These are phyloP conservation scores for Stegostoma tigrinum DNA, from an alignment of 2,113 vertebrate genomes.

Conservation along the genomic window DNA sequence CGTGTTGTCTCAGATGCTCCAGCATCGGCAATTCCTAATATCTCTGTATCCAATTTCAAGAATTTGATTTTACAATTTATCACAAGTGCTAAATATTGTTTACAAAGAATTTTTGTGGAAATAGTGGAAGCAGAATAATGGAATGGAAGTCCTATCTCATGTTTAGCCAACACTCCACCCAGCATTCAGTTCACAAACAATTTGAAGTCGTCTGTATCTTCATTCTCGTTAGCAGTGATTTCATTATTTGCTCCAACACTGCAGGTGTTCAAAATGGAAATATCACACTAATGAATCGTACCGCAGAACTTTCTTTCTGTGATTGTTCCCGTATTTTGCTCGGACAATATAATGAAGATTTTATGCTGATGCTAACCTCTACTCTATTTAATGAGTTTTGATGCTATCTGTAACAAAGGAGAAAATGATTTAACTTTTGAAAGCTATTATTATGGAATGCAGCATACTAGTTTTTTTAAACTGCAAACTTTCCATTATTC, in stretches of 20 bases:
- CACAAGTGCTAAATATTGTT: not conserved
- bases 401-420: not conserved
- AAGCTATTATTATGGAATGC: not conserved
- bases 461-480: not conserved
- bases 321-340: not conserved
- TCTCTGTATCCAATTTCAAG: no score
- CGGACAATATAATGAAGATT: not conserved
- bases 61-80: not conserved
- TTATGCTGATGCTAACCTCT: not conserved
- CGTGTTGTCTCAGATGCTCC: no score
- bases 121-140: not conserved
- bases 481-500: not conserved
- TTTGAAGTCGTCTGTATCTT: not conserved
- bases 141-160: not conserved
- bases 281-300: not conserved
- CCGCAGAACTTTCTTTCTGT: not conserved
- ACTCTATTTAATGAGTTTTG: not conserved
- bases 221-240: not conserved
- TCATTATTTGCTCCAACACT: not conserved
- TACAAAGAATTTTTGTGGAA: not conserved
- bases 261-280: conserved; percentile 5
- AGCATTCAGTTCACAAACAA: not conserved
- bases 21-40: no score
- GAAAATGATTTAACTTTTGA: not conserved
- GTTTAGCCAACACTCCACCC: not conserved